phyloP scores from a whole-genome alignment of 2,797 vertebrate genomes.

The Anabas testudineus region DNA sequence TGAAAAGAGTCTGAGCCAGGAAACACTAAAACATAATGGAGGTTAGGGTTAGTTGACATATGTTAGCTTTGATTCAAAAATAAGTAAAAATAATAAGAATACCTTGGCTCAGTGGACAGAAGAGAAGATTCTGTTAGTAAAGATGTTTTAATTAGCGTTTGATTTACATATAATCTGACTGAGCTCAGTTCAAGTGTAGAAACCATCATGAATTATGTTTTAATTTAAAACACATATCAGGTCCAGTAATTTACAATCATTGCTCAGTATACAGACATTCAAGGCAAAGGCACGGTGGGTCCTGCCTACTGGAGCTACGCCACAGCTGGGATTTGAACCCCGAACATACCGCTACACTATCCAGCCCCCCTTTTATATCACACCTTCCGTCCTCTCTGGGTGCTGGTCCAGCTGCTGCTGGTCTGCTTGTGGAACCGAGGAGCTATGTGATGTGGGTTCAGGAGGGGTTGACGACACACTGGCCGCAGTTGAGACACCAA shows the following conservation, averaged over 20 bases:
- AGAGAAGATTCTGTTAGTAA: too few species aligned
- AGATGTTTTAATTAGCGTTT: too few species aligned
- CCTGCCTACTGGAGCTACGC: too few species aligned
- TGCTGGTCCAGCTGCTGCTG: slow-evolving; percentile 4
- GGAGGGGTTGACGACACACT: not conserved
- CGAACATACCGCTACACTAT: too few species aligned
- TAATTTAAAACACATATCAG: slow-evolving; percentile 74
- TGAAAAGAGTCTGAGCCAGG: slow-evolving; percentile 81
- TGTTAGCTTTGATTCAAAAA: too few species aligned
- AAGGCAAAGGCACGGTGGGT: too few species aligned
- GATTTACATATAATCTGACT: too few species aligned
- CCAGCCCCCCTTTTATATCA: not conserved
- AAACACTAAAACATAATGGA: slow-evolving; percentile 28
- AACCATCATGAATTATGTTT: slow-evolving; percentile 82
- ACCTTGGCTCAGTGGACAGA: too few species aligned
- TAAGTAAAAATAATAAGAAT: too few species aligned
- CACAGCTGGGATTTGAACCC: too few species aligned
- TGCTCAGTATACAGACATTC: slow-evolving; percentile 45
- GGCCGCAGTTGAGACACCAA: slow-evolving; percentile 6
- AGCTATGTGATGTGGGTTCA: slow-evolving; percentile 5
- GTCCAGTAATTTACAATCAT: slow-evolving; percentile 72
- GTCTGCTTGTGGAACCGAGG: not conserved
- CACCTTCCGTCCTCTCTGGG: slow-evolving; percentile 53
- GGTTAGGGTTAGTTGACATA: too few species aligned
- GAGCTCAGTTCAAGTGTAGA: slow-evolving; percentile 99